Evolutionary conservation across 2,888 invertebrate genomes (phyloP).

Genomic region (Theretra japonica): DNA sequence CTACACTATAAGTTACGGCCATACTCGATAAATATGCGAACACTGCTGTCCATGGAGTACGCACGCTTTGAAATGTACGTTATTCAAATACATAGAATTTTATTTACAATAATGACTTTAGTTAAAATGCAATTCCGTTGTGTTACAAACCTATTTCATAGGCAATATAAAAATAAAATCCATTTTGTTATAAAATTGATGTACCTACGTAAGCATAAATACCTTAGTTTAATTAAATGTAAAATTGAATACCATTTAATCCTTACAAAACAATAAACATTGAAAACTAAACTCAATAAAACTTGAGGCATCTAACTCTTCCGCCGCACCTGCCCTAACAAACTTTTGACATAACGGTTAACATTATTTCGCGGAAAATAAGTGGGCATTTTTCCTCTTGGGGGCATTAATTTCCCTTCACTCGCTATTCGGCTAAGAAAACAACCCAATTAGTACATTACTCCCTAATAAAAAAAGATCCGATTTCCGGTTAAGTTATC

Average conservation of each 20-base stretch:
- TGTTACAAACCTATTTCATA: neutral
- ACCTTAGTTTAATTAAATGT: too few relatives aligned
- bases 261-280: constrained; percentile 38
- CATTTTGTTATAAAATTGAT: neutral
- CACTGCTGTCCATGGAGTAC: neutral
- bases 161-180: neutral
- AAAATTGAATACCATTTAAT: too few relatives aligned
- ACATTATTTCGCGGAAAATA: constrained; percentile 74
- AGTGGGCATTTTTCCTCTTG: constrained; percentile 75
- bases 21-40: constrained; percentile 5
- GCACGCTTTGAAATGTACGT: neutral
- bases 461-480: constrained; percentile 62
- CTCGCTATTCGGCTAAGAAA: constrained; percentile 66
- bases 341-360: constrained; percentile 75
- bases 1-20: constrained; percentile 4
- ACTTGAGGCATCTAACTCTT: constrained; percentile 57
- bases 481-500: constrained; percentile 46
- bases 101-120: neutral
- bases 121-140: neutral
- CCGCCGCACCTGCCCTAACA: constrained; percentile 71
- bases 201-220: too few relatives aligned
- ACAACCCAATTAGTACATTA: constrained; percentile 77
- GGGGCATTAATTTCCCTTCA: constrained; percentile 78
- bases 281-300: constrained; percentile 46
- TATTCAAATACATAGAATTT: neutral